These are phyloP conservation scores for Bilobella aurantiaca DNA, from an alignment of 1,140 invertebrate genomes.

Conservation along the genomic window DNA sequence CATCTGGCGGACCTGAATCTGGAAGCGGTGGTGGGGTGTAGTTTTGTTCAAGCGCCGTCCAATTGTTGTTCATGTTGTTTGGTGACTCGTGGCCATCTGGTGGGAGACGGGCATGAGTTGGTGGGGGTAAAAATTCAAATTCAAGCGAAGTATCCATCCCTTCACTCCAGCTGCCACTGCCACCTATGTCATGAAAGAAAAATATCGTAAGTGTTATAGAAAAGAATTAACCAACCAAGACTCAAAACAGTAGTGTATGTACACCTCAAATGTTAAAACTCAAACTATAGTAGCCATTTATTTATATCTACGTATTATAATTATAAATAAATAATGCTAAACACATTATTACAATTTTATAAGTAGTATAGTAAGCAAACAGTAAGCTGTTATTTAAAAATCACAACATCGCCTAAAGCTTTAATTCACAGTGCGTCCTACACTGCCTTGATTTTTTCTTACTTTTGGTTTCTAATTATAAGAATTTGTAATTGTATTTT, in stretches of 20 bases:
- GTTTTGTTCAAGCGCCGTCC: constrained; percentile 11
- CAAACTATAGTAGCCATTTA: too few species aligned
- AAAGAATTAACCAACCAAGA: background rate
- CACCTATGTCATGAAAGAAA: background rate
- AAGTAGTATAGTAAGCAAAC: too few species aligned
- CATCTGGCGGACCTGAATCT: constrained; percentile 37
- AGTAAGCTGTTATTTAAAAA: too few species aligned
- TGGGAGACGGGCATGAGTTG: constrained; percentile 55
- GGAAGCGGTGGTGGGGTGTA: constrained; percentile 41
- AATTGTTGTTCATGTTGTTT: constrained; percentile 26
- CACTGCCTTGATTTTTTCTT: background rate
- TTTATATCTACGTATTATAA: too few species aligned
- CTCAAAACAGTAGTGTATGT: background rate
- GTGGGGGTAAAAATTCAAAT: constrained; percentile 35
- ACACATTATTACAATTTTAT: too few species aligned
- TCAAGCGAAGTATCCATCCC: constrained; percentile 32
- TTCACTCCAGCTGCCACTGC: background rate
- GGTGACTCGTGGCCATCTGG: constrained; percentile 82
- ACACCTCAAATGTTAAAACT: too few species aligned
- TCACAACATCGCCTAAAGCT: too few species aligned
- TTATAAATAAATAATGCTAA: too few species aligned
- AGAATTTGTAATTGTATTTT: background rate
- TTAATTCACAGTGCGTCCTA: background rate
- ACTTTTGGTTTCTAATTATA: background rate
- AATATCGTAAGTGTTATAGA: background rate